Conservation (phyloP, 2,797 vertebrate genomes). For the Agapornis canus region DNA sequence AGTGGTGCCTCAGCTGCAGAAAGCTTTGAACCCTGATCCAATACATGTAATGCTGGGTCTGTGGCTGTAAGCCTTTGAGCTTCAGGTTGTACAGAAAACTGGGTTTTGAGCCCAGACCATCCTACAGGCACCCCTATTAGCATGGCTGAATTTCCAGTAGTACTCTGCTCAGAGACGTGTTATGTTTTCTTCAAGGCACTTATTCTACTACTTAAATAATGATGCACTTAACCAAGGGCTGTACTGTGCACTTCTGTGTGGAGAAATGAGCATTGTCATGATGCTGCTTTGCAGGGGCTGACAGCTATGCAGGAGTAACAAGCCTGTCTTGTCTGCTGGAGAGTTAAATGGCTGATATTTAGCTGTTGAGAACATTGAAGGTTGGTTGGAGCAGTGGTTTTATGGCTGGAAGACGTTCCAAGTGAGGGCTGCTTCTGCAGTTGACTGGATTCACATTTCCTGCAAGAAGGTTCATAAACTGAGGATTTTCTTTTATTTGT, state of each 20-base stretch:
- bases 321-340: neutral
- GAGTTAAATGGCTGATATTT: neutral
- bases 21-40: neutral
- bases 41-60: neutral
- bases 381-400: neutral
- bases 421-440: neutral
- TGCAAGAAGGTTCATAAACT: neutral
- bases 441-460: neutral
- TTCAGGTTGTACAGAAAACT: neutral
- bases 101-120: neutral
- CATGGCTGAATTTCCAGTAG: accelerated
- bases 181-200: accelerated
- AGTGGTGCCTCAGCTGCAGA: accelerated
- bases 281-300: neutral
- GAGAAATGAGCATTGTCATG: accelerated
- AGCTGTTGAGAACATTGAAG: neutral
- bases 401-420: neutral
- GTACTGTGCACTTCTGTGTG: neutral
- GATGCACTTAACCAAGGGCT: neutral
- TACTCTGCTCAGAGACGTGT: neutral
- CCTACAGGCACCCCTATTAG: neutral
- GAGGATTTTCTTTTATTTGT: neutral
- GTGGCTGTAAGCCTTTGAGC: neutral
- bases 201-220: accelerated
- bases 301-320: too few relatives aligned